Base-by-base conservation (phyloP, 2,797 vertebrate genomes). In the Momotus momota region DNA sequence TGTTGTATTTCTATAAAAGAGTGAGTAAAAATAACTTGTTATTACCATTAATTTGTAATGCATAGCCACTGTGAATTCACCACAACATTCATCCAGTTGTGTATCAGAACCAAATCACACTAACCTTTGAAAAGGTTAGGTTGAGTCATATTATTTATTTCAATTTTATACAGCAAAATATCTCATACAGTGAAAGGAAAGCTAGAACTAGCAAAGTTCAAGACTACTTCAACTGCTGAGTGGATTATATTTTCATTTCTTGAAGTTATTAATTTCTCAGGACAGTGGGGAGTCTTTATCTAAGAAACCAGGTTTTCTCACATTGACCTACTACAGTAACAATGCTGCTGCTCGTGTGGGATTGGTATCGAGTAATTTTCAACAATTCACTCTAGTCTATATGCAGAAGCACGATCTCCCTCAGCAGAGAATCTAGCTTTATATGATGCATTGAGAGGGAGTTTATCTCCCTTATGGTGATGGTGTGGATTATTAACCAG, bases 1-100 rank as follows among this genome's bases (percentile, higher is more conserved):
- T 65, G 14, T 51, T 66, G 15, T 72, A 82, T 72, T 91, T 91
- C 74, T 88, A 48, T 35, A 79, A 88, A 93, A 93, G 38, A 88
- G 73, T 67, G 9, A 67, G 83, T 54, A 83, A 90, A 92, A 72
- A 62, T 57, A 90, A 33, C 60, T 67, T 90, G 55, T 27, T 12
- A 38, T 96, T 82, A 61, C 69, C 29, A 65, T 88, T 66, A 71
- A 74, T 41, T 13, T 16, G 33, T 80, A 86, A 93, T 38, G 27
- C 16, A 43, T 17, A 93, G 45, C 57, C 67, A 95, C 91, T 90
- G 86, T 95, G 91, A 94, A 96, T 71, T 88, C 61, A 88, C 54
- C 90, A 66, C 77, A 93, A 85, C 46, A 85, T 22, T 90, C 45
- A 71, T 10, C 11, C 51, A 62, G 13, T 33, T 62, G 74, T 69